These are phyloP conservation scores for Caenorhabditis tropicalis DNA, from an alignment of 1,140 invertebrate species.

Conservation along the genomic window DNA sequence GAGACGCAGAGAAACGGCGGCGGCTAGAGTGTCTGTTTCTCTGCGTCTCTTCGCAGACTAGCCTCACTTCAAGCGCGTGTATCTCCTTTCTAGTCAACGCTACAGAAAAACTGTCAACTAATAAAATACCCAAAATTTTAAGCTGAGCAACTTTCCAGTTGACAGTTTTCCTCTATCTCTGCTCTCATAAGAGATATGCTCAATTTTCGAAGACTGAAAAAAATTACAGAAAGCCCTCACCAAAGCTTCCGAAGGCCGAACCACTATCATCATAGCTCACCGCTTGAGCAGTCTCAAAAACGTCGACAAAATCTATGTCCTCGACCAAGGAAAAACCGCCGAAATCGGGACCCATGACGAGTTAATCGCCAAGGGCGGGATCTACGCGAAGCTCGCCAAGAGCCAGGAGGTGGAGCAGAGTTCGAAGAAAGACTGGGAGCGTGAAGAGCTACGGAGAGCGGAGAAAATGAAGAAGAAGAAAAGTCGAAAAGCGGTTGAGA, in stretches of 20 bases:
- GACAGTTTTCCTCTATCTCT: too few species aligned
- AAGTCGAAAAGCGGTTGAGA: background rate
- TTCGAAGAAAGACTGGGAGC: conserved; percentile 27
- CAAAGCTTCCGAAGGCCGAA: conserved; percentile 67
- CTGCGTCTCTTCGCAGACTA: too few species aligned
- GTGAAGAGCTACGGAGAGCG: background rate
- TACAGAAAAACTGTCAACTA: too few species aligned
- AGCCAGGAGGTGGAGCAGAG: conserved; percentile 72
- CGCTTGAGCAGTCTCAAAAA: conserved; percentile 73
- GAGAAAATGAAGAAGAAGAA: conserved; percentile 25
- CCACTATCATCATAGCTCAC: conserved; percentile 75
- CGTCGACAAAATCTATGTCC: conserved; percentile 72
- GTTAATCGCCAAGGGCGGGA: conserved; percentile 72
- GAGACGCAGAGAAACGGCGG: too few species aligned
- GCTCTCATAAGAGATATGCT: too few species aligned
- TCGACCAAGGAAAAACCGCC: conserved; percentile 73
- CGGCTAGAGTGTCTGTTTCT: too few species aligned
- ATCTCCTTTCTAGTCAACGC: too few species aligned
- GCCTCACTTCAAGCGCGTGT: too few species aligned
- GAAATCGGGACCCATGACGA: conserved; percentile 74
- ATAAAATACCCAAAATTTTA: too few species aligned
- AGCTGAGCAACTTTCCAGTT: too few species aligned
- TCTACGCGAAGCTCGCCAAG: conserved; percentile 76
- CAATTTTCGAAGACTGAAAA: background rate
- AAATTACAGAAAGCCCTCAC: conserved; percentile 53